Evolutionary conservation across 2,113 vertebrate genomes (phyloP), one percentile per base, ranked within the genome.

Genomic region (Paradoxurus hermaphroditus): DNA sequence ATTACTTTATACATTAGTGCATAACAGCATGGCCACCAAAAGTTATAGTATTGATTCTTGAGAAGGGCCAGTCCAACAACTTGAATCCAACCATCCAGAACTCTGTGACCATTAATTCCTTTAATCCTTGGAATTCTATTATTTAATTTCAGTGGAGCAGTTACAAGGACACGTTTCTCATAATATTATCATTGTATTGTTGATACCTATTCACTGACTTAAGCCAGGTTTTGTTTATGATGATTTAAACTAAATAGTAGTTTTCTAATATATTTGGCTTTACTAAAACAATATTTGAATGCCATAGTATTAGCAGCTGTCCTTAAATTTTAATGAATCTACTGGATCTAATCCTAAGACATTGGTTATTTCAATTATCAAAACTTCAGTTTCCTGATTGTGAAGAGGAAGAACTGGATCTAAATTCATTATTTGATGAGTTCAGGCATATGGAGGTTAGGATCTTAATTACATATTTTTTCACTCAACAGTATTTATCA

Each of bases 341-440:
- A 12, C 15, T 86, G 7, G 4, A 12, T 83, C 39, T 75, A 73
- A 81, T 86, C 10, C 15, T 41, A 51, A 34, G 41, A 56, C 13
- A 34, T 70, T 68, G 10, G 13, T 86, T 9, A 62, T 96, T 94
- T 87, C 77, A 82, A 87, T 84, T 84, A 88, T 39, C 44, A 4
- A 67, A 77, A 4, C 16, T 96, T 92, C 44, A 92, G 3, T 78
- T 51, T 88, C 16, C 29, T 62, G 1, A 3, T 77, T 77, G 6
- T 62, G 59, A 92, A 92, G 18, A 68, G 36, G 25, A 65, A 75
- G 49, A 51, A 4, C 25, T 77, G 13, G 2, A 14, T 53, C 49
- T 88, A 78, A 59, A 51, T 21, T 29, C 18, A 29, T 34, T 25
- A 46, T 49, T 84, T 46, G 34, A 46, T 72, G 11, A 89, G 82